Percentiles rank a stretch among this genome's conserved stretches.
Evolutionary conservation across 2,113 vertebrate species (phyloP).

Genomic region (Corythaixoides concolor): DNA sequence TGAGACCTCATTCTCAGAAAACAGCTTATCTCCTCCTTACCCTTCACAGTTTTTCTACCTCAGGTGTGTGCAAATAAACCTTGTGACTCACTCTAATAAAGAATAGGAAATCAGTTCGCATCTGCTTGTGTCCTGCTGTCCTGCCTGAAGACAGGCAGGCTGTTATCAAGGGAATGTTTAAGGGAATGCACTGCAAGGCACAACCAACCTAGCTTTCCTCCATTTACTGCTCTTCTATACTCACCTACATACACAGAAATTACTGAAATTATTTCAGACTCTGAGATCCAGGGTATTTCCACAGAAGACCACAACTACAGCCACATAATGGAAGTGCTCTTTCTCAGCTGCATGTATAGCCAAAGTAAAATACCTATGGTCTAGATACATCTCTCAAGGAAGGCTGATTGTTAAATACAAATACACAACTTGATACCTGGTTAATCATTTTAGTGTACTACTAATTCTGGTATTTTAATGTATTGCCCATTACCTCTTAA

Average conservation of each 20-base stretch:
- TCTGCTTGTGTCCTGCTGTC: background rate
- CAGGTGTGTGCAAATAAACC: background rate
- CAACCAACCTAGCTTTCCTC: background rate
- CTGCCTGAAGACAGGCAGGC: background rate
- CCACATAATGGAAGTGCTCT: background rate
- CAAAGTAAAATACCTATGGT: background rate
- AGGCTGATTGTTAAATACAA: background rate
- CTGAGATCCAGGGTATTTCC: background rate
- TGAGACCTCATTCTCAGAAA: background rate
- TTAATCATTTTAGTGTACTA: background rate
- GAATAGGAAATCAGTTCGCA: background rate
- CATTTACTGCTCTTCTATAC: background rate
- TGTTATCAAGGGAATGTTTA: background rate
- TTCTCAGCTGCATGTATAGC: background rate
- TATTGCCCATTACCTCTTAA: background rate
- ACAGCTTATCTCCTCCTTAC: background rate
- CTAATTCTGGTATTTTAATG: background rate
- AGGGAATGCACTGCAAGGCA: background rate
- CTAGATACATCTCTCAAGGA: background rate
- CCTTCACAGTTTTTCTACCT: background rate
- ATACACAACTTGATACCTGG: background rate
- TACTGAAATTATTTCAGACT: background rate
- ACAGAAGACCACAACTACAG: background rate
- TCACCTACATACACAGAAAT: background rate
- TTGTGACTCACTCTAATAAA: background rate